Evolutionary conservation across 2,113 vertebrate genomes (phyloP).

Genomic region (Dendropsophus ebraccatus): DNA sequence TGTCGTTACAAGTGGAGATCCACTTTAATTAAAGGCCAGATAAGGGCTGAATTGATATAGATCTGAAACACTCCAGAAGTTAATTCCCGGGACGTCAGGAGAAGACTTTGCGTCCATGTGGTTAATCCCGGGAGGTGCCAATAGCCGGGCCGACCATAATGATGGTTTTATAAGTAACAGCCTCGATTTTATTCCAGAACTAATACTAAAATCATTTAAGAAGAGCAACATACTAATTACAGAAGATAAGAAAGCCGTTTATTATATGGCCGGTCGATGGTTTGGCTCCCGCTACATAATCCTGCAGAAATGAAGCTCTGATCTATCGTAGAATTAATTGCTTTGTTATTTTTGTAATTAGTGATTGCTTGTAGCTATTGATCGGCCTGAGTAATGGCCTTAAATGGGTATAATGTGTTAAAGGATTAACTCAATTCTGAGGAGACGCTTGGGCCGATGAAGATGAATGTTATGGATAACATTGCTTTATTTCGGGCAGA

Average conservation of each 20-base stretch:
- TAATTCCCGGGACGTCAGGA: neutral
- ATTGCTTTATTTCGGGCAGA: no score
- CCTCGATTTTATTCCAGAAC: neutral
- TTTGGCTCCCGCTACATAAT: slow-evolving; percentile 17
- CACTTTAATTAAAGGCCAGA: neutral
- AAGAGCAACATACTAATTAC: slow-evolving; percentile 40
- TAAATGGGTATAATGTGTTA: slow-evolving; percentile 20
- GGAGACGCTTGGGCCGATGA: neutral
- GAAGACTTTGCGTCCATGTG: neutral
- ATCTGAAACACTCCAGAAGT: neutral
- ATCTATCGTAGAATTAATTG: slow-evolving; percentile 47
- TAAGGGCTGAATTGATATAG: neutral
- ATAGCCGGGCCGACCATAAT: neutral
- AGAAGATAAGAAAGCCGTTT: slow-evolving; percentile 35
- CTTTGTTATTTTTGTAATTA: slow-evolving; percentile 54
- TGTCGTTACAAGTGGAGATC: neutral
- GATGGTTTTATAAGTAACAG: neutral
- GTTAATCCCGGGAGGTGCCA: neutral
- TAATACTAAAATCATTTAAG: slow-evolving; percentile 15
- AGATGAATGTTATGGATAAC: neutral
- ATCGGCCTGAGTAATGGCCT: neutral
- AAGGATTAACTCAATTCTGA: slow-evolving; percentile 13
- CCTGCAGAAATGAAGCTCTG: slow-evolving; percentile 2
- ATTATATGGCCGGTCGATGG: slow-evolving; percentile 25
- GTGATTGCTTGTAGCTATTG: slow-evolving; percentile 31